phyloP scores from a whole-genome alignment of 1,140 invertebrate genomes.

The Aporrectodea caliginosa region DNA sequence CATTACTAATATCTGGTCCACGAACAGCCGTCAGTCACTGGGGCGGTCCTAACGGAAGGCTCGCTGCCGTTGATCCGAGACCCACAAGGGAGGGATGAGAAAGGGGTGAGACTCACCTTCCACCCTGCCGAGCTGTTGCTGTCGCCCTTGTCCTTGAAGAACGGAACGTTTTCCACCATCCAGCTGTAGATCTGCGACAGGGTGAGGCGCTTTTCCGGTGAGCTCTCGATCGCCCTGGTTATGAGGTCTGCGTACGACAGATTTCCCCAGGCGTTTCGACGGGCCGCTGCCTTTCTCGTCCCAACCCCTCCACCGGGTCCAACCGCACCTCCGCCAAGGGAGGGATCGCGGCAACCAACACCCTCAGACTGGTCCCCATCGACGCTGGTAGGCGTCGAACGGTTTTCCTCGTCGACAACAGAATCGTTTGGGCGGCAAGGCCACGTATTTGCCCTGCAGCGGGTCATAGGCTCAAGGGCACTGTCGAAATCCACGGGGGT shows the following conservation, averaged over 20 bases:
- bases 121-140: slow-evolving; percentile 98
- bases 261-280: slow-evolving; percentile 69
- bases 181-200: slow-evolving; percentile 89
- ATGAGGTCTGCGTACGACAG: slow-evolving; percentile 98
- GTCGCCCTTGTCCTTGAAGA: slow-evolving; percentile 99
- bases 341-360: background rate
- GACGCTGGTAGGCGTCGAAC: background rate
- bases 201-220: slow-evolving; percentile 91
- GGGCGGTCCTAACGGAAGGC: background rate
- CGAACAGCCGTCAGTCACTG: background rate
- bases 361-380: background rate
- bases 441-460: background rate
- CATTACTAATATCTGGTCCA: background rate
- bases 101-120: slow-evolving; percentile 85
- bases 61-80: background rate
- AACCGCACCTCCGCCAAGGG: background rate
- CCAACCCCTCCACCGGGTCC: background rate
- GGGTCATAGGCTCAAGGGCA: background rate
- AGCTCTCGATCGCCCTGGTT: slow-evolving; percentile 94
- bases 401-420: background rate
- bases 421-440: background rate
- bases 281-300: background rate
- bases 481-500: background rate
- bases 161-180: slow-evolving; percentile 99
- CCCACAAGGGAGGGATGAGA: background rate